Evolutionary conservation across 2,888 invertebrate species (phyloP), one percentile per base, ranked within the genome.

Genomic region (Diachrysia chrysitis): DNA sequence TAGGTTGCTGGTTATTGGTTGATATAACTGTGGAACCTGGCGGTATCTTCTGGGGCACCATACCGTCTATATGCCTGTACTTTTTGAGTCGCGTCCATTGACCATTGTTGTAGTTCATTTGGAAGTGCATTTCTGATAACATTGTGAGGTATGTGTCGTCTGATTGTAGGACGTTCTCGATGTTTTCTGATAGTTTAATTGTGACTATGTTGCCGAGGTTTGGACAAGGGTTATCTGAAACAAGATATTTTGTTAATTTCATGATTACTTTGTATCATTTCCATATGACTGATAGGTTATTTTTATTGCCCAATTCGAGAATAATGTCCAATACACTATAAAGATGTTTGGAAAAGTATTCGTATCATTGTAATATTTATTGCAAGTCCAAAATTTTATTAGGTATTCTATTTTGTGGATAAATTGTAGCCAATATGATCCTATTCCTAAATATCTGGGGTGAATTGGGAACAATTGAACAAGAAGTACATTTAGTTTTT

Each of bases 51-150:
- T 95, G 91, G 0, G 95, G 94, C 0, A 95, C 90, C 89, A 93
- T 93, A 0, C 95, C 95, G 54, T 97, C 98, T 78, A 97, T 96
- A 67, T 97, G 97, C 68, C 98, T 96, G 90, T 97, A 98, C 87
- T 99, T 99, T 92, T 99, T 98, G 83, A 99, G 86, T 3, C 95
- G 96, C 89, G 99, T 99, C 99, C 99, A 99, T 89, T 99, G 99
- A 92, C 99, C 99, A 63, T 98, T 99, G 88, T 98, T 98, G 94
- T 99, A 99, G 94, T 99, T 99, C 98, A 99, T 98, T 91, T 99
- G 99, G 96, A 99, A 99, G 93, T 98, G 99, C 76, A 98, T 99
- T 92, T 99, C 99, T 0, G 98, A 98, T 61, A 98, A 93, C 97
- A 98, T 97, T 0, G 97, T 96, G 23, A 96, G 94, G 84, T 97